Conservation (phyloP, 2,888 invertebrate genomes). For the Apamea crenata region DNA sequence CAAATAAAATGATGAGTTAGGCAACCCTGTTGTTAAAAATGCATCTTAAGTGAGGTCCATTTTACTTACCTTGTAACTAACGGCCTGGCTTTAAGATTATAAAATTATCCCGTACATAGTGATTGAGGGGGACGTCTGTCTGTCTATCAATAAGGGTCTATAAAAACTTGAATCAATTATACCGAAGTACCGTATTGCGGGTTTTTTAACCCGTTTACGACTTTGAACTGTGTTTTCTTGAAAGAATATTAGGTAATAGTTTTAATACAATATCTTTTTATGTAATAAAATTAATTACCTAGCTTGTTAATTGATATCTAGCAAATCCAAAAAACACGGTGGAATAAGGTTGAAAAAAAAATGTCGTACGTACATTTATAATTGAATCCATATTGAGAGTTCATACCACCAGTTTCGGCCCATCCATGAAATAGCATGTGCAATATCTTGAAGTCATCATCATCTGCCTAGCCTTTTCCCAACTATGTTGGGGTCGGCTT, state of each 20-base stretch:
- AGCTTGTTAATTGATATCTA: not conserved
- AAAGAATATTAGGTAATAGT: not conserved
- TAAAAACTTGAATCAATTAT: slow-evolving; percentile 15
- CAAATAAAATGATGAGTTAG: slow-evolving; percentile 78
- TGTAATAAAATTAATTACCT: not conserved
- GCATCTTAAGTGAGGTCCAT: slow-evolving; percentile 79
- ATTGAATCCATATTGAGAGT: not conserved
- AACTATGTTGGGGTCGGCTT: no score
- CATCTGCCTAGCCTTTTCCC: no score
- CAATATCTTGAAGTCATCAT: not conserved
- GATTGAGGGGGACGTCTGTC: slow-evolving; percentile 56
- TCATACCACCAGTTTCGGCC: not conserved
- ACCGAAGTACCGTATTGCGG: no score
- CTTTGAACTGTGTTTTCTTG: not conserved
- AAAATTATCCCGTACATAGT: slow-evolving; percentile 75
- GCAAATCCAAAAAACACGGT: not conserved
- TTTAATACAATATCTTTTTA: not conserved
- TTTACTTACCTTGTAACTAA: slow-evolving; percentile 79
- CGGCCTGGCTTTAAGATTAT: slow-evolving; percentile 78
- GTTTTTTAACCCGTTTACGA: not conserved
- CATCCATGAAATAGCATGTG: not conserved
- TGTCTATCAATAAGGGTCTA: slow-evolving; percentile 21
- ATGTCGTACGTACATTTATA: not conserved
- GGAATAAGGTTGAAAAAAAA: not conserved
- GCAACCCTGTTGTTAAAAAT: slow-evolving; percentile 83